Percentiles rank a stretch among this genome's conserved stretches.
These are phyloP conservation scores for Drosophila willistoni DNA, from an alignment of 1,140 invertebrate genomes.

Conservation along the genomic window DNA sequence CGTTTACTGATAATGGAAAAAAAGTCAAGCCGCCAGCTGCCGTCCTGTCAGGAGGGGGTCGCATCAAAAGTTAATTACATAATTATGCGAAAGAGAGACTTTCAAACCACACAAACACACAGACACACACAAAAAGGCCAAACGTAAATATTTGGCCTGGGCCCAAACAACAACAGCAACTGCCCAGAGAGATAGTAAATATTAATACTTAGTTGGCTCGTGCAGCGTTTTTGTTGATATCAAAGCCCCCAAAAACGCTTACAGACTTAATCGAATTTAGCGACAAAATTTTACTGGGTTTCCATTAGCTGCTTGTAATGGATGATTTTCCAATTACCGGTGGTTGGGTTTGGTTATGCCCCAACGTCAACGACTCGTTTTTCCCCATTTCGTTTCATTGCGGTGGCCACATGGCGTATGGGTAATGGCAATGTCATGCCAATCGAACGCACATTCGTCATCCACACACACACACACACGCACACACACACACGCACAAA, in stretches of 20 bases:
- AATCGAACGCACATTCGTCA: conserved; percentile 73
- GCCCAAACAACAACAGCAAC: neutral
- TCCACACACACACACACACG: conserved; percentile 28
- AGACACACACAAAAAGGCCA: conserved; percentile 16
- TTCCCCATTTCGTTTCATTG: conserved; percentile 3
- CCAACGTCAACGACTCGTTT: conserved; percentile 4
- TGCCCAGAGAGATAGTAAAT: conserved; percentile 1
- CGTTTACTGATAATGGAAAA: conserved; percentile 50
- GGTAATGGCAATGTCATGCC: conserved; percentile 56
- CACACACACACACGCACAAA: conserved; percentile 19
- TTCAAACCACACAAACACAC: neutral
- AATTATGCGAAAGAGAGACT: conserved; percentile 45
- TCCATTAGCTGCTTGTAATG: conserved; percentile 76
- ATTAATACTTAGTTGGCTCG: conserved; percentile 4
- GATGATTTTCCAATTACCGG: conserved; percentile 80
- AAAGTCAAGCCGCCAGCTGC: conserved; percentile 5
- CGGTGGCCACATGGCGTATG: conserved; percentile 48
- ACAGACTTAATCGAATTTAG: conserved; percentile 76
- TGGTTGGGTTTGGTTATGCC: conserved; percentile 27
- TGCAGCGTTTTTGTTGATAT: conserved; percentile 49
- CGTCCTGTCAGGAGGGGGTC: too few relatives aligned
- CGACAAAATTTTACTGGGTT: conserved; percentile 69
- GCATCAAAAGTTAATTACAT: conserved; percentile 65
- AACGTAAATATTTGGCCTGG: conserved; percentile 7
- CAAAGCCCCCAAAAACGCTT: conserved; percentile 53